Base-by-base conservation (phyloP, 1,140 invertebrate species). In the Bombus terrestris region DNA sequence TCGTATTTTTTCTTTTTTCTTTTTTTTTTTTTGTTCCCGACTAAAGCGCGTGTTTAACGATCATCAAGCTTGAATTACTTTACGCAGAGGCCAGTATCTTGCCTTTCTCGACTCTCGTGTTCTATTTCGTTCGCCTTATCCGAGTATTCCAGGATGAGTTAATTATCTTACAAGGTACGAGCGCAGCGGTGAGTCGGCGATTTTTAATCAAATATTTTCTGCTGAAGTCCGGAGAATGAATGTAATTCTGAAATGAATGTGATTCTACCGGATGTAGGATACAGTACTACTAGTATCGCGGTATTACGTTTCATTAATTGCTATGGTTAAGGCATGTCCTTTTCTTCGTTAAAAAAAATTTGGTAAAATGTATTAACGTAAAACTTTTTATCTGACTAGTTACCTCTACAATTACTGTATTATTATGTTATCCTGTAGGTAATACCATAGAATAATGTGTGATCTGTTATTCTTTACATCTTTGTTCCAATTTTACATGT, bases 151-250 rank as follows among this genome's bases (percentile, higher is more conserved):
- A 39, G 69, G 13, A 72, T 25, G 37, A 39, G 35, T 72, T 72
- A 72, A 72, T 72, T 72, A 72, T 72, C 37, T 73, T 73, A n/a
- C 71, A 28, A 73, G 39, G 39, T 41, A 73, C 28, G 39, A 73
- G 37, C 39, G 37, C 13, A 37, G 35, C 8, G 9, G 66, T 18
- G 9, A 41, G 71, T 73, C 71, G 39, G 12, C 71, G 28, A 73
- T 73, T 73, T 73, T 73, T 73, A 73, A 73, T 73, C 71, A 41
- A 73, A 73, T 73, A n/a, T 73, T 73, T 73, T 32, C 37, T 15
- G 71, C 37, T 39, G 71, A 41, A 73, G 28, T 66, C 39, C 8
- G 15, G 39, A 18, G 15, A 73, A 73, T 5, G 71, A 73, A 43
- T 73, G 28, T 39, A 37, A 73, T 41, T 41, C 37, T 3, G 25